phyloP scores from a whole-genome alignment of 1,140 invertebrate genomes.

The Nasonia giraulti region DNA sequence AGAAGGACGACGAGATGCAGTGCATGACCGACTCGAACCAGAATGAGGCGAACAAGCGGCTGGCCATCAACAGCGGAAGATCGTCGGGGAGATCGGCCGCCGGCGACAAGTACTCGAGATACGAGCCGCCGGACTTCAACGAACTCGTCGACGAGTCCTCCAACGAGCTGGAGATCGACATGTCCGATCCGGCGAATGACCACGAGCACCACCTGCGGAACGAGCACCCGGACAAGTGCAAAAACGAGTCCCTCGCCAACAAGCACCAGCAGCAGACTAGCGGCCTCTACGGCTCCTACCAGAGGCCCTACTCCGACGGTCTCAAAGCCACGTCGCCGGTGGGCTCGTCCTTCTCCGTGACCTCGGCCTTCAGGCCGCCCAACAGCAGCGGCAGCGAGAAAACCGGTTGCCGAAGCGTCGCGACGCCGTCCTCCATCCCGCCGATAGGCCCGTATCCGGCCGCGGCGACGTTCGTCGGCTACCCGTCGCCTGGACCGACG shows the following conservation, averaged over 20 bases:
- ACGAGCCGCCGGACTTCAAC: slow-evolving; percentile 85
- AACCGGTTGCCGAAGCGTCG: slow-evolving; percentile 64
- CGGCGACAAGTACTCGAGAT: slow-evolving; percentile 75
- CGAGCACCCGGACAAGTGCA: slow-evolving; percentile 63
- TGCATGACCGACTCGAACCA: slow-evolving; percentile 61
- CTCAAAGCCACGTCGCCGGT: slow-evolving; percentile 68
- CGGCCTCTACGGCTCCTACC: slow-evolving; percentile 62
- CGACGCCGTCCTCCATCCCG: slow-evolving; percentile 68
- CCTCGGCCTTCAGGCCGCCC: slow-evolving; percentile 85
- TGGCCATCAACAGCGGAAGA: slow-evolving; percentile 41
- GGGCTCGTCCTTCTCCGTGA: slow-evolving; percentile 78
- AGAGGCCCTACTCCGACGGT: slow-evolving; percentile 66
- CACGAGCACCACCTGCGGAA: slow-evolving; percentile 50
- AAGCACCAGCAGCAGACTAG: slow-evolving; percentile 50
- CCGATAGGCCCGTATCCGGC: slow-evolving; percentile 78
- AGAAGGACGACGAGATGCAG: slow-evolving; percentile 67
- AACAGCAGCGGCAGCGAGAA: slow-evolving; percentile 71
- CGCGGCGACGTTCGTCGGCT: slow-evolving; percentile 79
- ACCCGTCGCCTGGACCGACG: slow-evolving; percentile 71
- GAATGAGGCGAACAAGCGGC: slow-evolving; percentile 58
- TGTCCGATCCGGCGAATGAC: slow-evolving; percentile 79
- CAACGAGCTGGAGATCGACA: slow-evolving; percentile 86
- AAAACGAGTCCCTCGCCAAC: slow-evolving; percentile 63
- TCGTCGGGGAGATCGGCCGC: slow-evolving; percentile 51
- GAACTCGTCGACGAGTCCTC: slow-evolving; percentile 87